Evolutionary conservation across 1,140 invertebrate genomes (phyloP), one percentile per base, ranked within the genome.

Genomic region (Prorops nasuta): DNA sequence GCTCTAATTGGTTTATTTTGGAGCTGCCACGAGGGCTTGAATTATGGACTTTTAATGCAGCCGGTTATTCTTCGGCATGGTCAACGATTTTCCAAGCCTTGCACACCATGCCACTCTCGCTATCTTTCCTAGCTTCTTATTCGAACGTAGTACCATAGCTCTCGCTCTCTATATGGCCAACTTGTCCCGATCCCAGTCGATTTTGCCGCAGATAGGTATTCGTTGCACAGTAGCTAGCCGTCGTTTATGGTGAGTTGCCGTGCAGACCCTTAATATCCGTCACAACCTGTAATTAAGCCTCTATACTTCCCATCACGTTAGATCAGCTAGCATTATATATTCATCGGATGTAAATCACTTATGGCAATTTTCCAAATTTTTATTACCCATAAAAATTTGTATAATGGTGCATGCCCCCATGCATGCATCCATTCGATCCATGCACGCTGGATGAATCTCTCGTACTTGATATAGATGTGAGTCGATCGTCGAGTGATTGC

Each of bases 201-300:
- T 61, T 61, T 60, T 36, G 54, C n/a, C n/a, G 10, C 59, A 53
- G 58, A 61, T 61, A 61, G 54, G 50, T 53, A 56, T 54, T n/a
- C n/a, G n/a, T n/a, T n/a, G 56, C 58, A 56, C 59, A 57, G 51
- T 53, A 47, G 53, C 52, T 53, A 49, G n/a, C n/a, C 52, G 42
- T 45, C 58, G 58, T 60, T 59, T 56, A 60, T 56, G 42, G 58
- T 43, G 43, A 52, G 58, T 53, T 61, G 54, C 58, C 59, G 59
- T 61, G 59, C 59, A 60, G 60, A 61, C 58, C 59, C 58, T 61
- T 61, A 61, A 61, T 61, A 60, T 61, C 59, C 59, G 59, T 49
- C 36, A 19, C 43, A 53, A 49, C 54, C 57, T 52, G 58, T 61
- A 61, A 61, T 61, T 61, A 61, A 61, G 58, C 54, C 43, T 44